Conservation (phyloP, 2,113 vertebrate genomes). For the Microtus oregoni region DNA sequence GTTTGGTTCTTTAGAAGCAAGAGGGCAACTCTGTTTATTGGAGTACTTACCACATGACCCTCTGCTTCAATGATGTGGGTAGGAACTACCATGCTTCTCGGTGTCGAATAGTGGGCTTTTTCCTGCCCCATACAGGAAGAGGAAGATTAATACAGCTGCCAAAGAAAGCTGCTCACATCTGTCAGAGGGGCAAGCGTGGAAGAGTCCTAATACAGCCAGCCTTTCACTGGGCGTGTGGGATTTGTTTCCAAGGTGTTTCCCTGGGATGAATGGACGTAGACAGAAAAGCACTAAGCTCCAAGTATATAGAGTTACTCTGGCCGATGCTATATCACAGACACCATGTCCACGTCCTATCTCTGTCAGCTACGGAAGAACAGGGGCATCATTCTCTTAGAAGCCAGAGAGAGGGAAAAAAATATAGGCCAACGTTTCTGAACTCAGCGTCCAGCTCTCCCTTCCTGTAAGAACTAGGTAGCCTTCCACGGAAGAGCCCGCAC, state of each 20-base stretch:
- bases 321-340: not conserved
- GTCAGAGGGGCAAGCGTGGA: not conserved
- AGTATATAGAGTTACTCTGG: not conserved
- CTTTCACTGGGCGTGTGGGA: not conserved
- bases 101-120: not conserved
- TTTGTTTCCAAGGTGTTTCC: not conserved
- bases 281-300: not conserved
- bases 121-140: not conserved
- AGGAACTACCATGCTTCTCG: not conserved
- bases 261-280: not conserved
- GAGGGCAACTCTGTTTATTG: not conserved
- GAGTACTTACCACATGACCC: not conserved
- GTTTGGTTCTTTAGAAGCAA: constrained; percentile 21
- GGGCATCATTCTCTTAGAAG: not conserved
- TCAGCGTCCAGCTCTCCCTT: not conserved
- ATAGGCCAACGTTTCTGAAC: not conserved
- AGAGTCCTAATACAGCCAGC: not conserved
- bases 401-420: not conserved
- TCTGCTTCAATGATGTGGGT: not conserved
- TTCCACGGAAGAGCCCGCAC: constrained; percentile 9
- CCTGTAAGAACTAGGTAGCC: not conserved
- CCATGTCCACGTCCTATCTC: not conserved
- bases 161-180: not conserved
- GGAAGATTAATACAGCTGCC: not conserved
- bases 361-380: not conserved